A percentile compares a stretch with the other conserved stretches of the same genome.
phyloP scores from a whole-genome alignment of 1,140 invertebrate genomes.

The Drosophila setifemur region DNA sequence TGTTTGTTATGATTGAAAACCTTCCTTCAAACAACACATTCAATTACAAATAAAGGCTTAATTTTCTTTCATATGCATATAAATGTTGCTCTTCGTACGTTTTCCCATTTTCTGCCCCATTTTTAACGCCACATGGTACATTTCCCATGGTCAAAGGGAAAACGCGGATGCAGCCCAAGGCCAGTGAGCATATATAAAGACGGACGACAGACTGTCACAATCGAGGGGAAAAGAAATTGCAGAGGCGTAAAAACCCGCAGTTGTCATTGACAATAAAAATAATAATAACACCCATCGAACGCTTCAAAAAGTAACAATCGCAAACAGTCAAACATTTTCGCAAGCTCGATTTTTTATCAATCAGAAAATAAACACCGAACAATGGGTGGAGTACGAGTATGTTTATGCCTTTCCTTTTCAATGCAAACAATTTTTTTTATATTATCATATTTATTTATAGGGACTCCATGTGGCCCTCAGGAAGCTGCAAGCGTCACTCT shows the following conservation, averaged over 20 bases:
- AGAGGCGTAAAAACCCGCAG: constrained; percentile 30
- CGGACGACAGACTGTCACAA: neutral
- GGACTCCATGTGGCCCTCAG: constrained; percentile 39
- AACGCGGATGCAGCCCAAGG: constrained; percentile 49
- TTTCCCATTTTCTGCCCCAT: constrained; percentile 4
- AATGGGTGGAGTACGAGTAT: constrained; percentile 29
- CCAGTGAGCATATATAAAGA: constrained; percentile 13
- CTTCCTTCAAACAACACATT: neutral
- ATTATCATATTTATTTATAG: constrained; percentile 69
- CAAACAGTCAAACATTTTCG: constrained; percentile 53
- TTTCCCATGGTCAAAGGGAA: constrained; percentile 52
- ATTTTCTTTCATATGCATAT: constrained; percentile 55
- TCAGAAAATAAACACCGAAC: constrained; percentile 73
- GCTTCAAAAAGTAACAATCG: constrained; percentile 39
- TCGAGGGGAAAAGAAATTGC: neutral
- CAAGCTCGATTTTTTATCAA: constrained; percentile 59
- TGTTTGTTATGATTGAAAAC: constrained; percentile 1
- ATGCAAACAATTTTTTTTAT: constrained; percentile 64
- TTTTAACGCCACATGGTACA: constrained; percentile 44
- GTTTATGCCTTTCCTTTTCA: constrained; percentile 67
- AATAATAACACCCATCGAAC: constrained; percentile 51
- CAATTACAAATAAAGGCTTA: constrained; percentile 53
- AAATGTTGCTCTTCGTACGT: constrained; percentile 10
- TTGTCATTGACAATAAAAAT: constrained; percentile 62
- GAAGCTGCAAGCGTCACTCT: constrained; percentile 10